phyloP scores from a whole-genome alignment of 92 coral and sea anemone species.

The Zoanthus gigantus region DNA sequence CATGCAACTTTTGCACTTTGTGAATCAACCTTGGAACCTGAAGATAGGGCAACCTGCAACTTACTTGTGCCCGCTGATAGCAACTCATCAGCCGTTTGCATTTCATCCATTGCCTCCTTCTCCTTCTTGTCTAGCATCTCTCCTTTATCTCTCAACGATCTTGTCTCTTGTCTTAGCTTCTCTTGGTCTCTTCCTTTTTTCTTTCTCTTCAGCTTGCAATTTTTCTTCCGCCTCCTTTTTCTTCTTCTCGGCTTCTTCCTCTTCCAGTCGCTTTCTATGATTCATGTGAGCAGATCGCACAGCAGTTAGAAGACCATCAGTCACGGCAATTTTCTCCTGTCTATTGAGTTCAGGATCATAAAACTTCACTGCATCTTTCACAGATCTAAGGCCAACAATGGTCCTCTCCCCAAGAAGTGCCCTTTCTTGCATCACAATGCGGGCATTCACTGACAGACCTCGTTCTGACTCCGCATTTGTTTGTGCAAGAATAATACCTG shows the following conservation, averaged over 20 bases:
- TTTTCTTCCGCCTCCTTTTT: neutral
- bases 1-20: constrained; percentile 43
- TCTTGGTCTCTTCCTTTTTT: constrained; percentile 43
- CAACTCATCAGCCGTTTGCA: constrained; percentile 46
- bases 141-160: constrained; percentile 27
- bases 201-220: constrained; percentile 41
- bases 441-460: too few relatives aligned
- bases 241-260: neutral
- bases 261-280: neutral
- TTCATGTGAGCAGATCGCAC: neutral
- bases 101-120: constrained; percentile 16
- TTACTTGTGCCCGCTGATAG: constrained; percentile 10
- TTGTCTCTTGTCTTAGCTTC: constrained; percentile 41
- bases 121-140: constrained; percentile 25
- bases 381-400: too few relatives aligned
- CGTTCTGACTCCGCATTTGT: too few relatives aligned
- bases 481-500: too few relatives aligned
- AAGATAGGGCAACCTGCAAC: neutral
- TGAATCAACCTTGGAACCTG: constrained; percentile 38
- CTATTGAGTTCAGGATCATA: too few relatives aligned
- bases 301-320: neutral
- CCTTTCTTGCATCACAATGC: too few relatives aligned
- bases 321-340: neutral
- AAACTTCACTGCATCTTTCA: too few relatives aligned
- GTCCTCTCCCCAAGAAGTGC: too few relatives aligned